Percentiles rank a stretch among this genome's conserved stretches.
phyloP scores from a whole-genome alignment of 2,113 vertebrate species.

The Bostrychus sinensis region DNA sequence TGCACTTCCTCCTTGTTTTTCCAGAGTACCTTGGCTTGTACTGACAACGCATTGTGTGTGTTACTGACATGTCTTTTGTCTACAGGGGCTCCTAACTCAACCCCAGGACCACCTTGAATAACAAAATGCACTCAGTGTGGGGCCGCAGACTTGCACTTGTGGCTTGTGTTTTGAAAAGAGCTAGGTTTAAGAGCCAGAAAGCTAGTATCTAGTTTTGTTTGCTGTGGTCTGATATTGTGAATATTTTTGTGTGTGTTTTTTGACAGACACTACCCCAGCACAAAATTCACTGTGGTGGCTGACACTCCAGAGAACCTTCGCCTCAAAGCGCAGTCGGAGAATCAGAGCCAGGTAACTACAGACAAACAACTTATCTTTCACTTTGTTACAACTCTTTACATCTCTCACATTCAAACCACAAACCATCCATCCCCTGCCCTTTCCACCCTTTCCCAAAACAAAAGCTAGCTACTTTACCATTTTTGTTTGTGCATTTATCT shows the following conservation, averaged over 20 bases:
- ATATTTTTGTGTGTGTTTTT: slow-evolving; percentile 38
- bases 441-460: too few species aligned
- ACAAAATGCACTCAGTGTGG: slow-evolving; percentile 49
- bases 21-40: slow-evolving; percentile 47
- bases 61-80: slow-evolving; percentile 68
- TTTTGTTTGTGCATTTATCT: too few species aligned
- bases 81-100: slow-evolving; percentile 65
- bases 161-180: slow-evolving; percentile 48
- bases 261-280: slow-evolving; percentile 97
- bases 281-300: slow-evolving; percentile 92
- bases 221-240: slow-evolving; percentile 23
- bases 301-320: slow-evolving; percentile 98
- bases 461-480: too few species aligned
- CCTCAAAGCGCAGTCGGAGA: slow-evolving; percentile 95
- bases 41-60: slow-evolving; percentile 59
- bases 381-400: too few species aligned
- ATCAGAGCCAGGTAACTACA: slow-evolving; percentile 91
- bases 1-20: slow-evolving; percentile 48
- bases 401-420: too few species aligned
- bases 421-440: too few species aligned
- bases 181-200: slow-evolving; percentile 17
- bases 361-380: not conserved
- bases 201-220: slow-evolving; percentile 31
- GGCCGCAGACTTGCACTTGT: slow-evolving; percentile 44
- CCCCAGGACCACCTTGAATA: slow-evolving; percentile 64